Evolutionary conservation across 1,140 invertebrate species (phyloP), one percentile per base, ranked within the genome.

Genomic region (Polypedilum pembai): DNA sequence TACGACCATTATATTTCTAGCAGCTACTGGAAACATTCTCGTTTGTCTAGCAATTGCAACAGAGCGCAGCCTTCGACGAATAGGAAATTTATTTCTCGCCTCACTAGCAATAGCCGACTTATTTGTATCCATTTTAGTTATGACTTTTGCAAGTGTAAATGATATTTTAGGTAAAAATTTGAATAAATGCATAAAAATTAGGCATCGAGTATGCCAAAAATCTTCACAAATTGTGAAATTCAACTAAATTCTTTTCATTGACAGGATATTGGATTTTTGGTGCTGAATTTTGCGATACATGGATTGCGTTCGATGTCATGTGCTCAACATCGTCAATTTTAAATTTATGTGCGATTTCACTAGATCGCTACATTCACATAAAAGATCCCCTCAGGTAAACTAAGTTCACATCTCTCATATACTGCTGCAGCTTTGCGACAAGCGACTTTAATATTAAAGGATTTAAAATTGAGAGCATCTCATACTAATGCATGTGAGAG

Each of bases 221-320:
- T n/a, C n/a, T n/a, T n/a, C n/a, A n/a, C n/a, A n/a, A n/a, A n/a
- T n/a, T n/a, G n/a, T 21, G 21, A 18, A 45, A 8, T 40, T 45
- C n/a, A 18, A 20, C 24, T 41, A 18, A 45, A 15, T 18, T 69
- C 45, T 41, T 18, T 73, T 73, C 73, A 40, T 73, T 41, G 7
- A 20, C 40, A 69, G 65, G 91, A 75, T 94, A 94, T 81, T 98
- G 95, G 96, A 88, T 94, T 76, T 98, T 98, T 80, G 95, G 94
- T 8, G 87, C 89, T 74, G 87, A 91, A 77, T 96, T 97, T 83
- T 98, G 95, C 84, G 93, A 96, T 82, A 94, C 94, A 17, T 98
- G 95, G 95, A 92, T 98, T 76, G 94, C 94, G 10, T 95, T 95
- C 80, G 95, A 98, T 83, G 94, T 98, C 77, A 96, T 97, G 92